phyloP scores from a whole-genome alignment of 2,113 vertebrate genomes.

The Orthonyx spaldingii region DNA sequence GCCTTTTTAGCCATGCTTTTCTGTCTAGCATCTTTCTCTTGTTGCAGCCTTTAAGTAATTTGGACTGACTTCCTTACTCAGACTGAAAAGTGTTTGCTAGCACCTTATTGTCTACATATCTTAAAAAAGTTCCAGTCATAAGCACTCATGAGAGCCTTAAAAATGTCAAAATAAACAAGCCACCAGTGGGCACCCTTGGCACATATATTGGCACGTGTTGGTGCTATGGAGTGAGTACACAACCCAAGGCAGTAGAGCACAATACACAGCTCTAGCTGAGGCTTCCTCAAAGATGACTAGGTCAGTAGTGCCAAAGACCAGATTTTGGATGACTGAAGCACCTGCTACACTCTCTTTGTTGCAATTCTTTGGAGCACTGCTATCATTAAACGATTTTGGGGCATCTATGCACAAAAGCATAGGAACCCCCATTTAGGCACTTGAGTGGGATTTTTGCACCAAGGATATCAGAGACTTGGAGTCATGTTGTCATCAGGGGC shows the following conservation, averaged over 20 bases:
- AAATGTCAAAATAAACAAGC: not conserved
- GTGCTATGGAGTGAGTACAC: not conserved
- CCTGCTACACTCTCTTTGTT: not conserved
- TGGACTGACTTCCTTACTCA: not conserved
- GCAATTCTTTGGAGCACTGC: not conserved
- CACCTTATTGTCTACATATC: not conserved
- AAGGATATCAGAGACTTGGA: not conserved
- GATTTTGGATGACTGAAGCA: not conserved
- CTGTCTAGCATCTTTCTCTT: not conserved
- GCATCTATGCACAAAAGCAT: not conserved
- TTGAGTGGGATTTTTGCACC: not conserved
- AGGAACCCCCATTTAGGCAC: not conserved
- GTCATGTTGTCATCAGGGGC: not conserved
- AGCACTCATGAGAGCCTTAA: not conserved
- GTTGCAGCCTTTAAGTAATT: not conserved
- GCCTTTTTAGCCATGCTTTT: not conserved
- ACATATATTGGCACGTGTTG: rapidly evolving
- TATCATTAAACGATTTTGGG: not conserved
- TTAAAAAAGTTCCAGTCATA: not conserved
- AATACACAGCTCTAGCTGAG: not conserved
- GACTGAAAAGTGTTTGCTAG: not conserved
- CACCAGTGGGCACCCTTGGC: not conserved
- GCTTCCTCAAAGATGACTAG: not conserved
- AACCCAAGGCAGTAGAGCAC: not conserved
- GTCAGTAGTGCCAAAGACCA: not conserved